Base-by-base conservation (phyloP, 2,888 invertebrate genomes). In the Agrotis ipsilon region DNA sequence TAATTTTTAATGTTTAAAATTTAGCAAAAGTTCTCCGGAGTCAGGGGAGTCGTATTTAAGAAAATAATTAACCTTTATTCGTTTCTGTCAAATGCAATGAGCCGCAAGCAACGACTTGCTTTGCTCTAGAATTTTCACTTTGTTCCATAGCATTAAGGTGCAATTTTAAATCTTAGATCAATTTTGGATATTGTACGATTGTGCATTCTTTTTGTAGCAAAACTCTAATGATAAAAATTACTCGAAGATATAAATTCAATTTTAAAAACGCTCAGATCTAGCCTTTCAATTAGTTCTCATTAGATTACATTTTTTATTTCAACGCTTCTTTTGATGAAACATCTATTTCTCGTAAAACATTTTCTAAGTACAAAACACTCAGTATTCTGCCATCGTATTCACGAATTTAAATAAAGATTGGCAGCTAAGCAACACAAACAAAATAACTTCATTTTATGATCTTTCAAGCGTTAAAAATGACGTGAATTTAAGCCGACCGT, bases 1-100 rank as follows among this genome's bases (percentile, higher is more conserved):
- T 71, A 68, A 78, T 84, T 86, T 84, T 83, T 79, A 76, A 78
- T 76, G 61, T 82, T 85, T 68, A 59, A 75, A 70, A 71, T 68
- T 75, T 68, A 46, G 32, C 52, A 51, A 65, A 81, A 78, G 61
- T 80, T 73, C 9, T 52, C 39, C 59, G 68, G 63, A 69, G 71
- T 49, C 65, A 70, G 75, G 63, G 78, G 63, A 87, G 83, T 85
- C n/a, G 71, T 82, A 88, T 87, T 90, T 69, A 88, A 87, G 88
- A 89, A 91, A 91, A 90, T 92, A 92, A 93, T 92, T 91, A 92
- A 89, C 89, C 88, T 88, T 86, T 86, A 82, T 87, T 77, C 82
- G 72, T 67, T 61, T 80, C 89, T 90, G 92, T 91, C 92, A 91
- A 89, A 89, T 71, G 87, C 92, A 91, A 87, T 84, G 82, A 81